These are phyloP conservation scores for Dicyrtomina minuta DNA, from an alignment of 2,888 invertebrate genomes.

Conservation along the genomic window DNA sequence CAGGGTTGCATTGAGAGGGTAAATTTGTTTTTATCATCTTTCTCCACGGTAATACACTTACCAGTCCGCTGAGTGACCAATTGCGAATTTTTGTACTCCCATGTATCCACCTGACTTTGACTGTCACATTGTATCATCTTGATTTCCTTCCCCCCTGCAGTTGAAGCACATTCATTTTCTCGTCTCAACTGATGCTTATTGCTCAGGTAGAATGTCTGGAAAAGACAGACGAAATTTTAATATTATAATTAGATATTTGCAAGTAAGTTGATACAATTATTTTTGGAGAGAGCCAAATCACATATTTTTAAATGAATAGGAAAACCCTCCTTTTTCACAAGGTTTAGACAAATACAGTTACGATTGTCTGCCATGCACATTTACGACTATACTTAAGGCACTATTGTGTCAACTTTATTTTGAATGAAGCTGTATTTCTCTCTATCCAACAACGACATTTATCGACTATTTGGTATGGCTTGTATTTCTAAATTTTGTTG, in stretches of 20 bases:
- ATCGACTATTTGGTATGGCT: too few relatives aligned
- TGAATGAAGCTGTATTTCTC: too few relatives aligned
- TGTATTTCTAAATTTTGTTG: too few relatives aligned
- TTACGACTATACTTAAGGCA: too few relatives aligned
- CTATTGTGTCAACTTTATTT: too few relatives aligned
- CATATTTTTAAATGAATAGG: too few relatives aligned
- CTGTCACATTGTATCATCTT: conserved; percentile 52
- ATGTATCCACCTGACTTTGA: conserved; percentile 37
- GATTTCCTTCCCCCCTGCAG: conserved; percentile 37
- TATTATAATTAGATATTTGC: not conserved
- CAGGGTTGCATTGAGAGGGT: conserved; percentile 34
- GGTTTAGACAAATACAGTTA: too few relatives aligned
- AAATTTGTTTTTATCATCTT: conserved; percentile 26
- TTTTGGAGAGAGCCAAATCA: too few relatives aligned
- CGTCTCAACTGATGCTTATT: conserved; percentile 70
- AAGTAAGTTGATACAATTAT: not conserved
- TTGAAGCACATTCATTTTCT: conserved; percentile 72
- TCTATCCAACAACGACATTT: too few relatives aligned
- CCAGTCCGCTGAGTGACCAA: conserved; percentile 39
- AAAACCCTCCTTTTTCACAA: too few relatives aligned
- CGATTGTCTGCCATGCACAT: too few relatives aligned
- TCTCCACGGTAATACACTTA: conserved; percentile 45
- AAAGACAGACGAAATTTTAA: conserved; percentile 39
- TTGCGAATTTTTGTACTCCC: conserved; percentile 44
- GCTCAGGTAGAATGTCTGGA: conserved; percentile 71